phyloP scores from a whole-genome alignment of 2,113 vertebrate species.

The Eolophus roseicapilla region DNA sequence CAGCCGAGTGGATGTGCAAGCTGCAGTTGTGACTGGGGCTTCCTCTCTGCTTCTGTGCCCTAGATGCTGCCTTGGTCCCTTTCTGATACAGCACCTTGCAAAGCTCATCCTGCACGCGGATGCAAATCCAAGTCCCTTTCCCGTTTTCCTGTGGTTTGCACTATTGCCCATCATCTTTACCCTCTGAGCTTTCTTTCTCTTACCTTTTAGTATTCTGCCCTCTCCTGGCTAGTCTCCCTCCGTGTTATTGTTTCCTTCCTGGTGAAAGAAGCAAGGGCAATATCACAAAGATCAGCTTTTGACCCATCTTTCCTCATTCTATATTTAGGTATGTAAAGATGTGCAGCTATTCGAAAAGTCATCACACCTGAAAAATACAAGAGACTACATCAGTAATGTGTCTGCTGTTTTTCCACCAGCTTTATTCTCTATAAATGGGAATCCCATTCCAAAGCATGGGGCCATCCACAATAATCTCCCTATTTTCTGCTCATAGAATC shows the following conservation, averaged over 20 bases:
- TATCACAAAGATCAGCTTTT: not conserved
- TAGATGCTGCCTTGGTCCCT: not conserved
- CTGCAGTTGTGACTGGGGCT: not conserved
- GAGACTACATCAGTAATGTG: not conserved
- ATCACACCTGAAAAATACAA: not conserved
- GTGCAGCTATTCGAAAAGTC: not conserved
- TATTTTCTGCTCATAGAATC: not conserved
- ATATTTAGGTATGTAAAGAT: not conserved
- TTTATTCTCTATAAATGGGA: not conserved
- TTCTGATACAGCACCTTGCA: not conserved
- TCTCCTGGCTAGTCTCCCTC: conserved; percentile 17
- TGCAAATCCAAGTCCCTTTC: not conserved
- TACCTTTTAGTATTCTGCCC: conserved; percentile 57
- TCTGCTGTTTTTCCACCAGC: not conserved
- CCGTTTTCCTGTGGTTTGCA: not conserved
- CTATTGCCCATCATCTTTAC: not conserved
- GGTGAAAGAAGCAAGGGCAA: not conserved
- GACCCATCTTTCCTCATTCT: not conserved
- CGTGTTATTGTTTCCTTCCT: not conserved
- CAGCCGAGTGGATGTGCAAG: not conserved
- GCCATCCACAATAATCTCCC: not conserved
- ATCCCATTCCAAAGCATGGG: not conserved
- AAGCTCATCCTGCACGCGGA: not conserved
- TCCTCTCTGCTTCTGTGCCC: not conserved
- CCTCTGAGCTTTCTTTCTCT: not conserved